A percentile compares a stretch with the other conserved stretches of the same genome.
Evolutionary conservation across 2,888 invertebrate species (phyloP).

Genomic region (Sarcophaga caerulescens): DNA sequence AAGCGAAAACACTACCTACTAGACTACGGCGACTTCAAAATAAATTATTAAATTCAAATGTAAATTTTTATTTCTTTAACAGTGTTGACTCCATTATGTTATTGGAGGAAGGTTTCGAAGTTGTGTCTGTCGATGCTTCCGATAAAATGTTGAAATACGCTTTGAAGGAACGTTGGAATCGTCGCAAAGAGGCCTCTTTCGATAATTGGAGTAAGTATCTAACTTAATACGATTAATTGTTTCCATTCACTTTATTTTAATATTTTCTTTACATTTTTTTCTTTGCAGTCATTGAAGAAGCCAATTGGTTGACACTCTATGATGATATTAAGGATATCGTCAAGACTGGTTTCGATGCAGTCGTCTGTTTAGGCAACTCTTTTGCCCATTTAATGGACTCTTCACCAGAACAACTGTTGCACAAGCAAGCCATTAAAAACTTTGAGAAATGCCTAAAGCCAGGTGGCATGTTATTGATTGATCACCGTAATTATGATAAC

Average conservation of each 20-base stretch:
- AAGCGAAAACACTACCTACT: too few species aligned
- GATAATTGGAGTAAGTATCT: conserved; percentile 90
- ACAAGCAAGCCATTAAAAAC: conserved; percentile 89
- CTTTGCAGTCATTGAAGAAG: conserved; percentile 91
- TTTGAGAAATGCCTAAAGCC: conserved; percentile 92
- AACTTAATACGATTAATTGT: not conserved
- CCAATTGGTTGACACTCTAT: conserved; percentile 92
- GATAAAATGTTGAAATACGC: conserved; percentile 97
- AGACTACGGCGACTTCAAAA: too few species aligned
- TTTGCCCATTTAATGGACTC: conserved; percentile 94
- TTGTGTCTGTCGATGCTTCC: conserved; percentile 93
- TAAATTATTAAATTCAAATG: not conserved
- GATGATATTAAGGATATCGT: conserved; percentile 86
- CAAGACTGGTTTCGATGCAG: conserved; percentile 90
- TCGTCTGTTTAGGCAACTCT: conserved; percentile 94
- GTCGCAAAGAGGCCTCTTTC: conserved; percentile 89
- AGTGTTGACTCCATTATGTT: conserved; percentile 94
- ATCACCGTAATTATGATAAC: conserved; percentile 94
- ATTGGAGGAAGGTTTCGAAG: conserved; percentile 92
- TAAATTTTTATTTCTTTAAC: not conserved
- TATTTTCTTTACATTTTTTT: not conserved
- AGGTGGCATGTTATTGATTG: conserved; percentile 91
- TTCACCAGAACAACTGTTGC: conserved; percentile 89
- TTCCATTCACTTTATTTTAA: not conserved
- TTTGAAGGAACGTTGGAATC: conserved; percentile 91